phyloP scores from a whole-genome alignment of 2,113 vertebrate genomes.

The Crotophaga sulcirostris region DNA sequence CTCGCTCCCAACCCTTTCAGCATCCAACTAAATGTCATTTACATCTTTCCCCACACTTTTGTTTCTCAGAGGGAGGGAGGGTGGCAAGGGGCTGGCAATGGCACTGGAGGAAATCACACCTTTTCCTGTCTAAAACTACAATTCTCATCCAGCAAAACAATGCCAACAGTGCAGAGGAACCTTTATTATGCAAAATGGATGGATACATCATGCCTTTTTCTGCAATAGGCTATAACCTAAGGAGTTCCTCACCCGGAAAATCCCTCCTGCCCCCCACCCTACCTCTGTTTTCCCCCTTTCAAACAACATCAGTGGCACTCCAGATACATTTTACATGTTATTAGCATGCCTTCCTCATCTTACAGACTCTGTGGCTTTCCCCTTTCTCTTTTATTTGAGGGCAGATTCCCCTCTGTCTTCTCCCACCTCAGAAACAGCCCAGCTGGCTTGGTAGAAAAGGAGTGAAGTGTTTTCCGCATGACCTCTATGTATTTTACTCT shows the following conservation, averaged over 20 bases:
- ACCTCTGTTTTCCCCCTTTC: neutral
- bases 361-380: conserved; percentile 39
- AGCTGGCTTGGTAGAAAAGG: neutral
- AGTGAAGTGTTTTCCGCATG: conserved; percentile 62
- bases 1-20: neutral
- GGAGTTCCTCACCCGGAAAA: conserved; percentile 43
- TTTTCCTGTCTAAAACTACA: conserved; percentile 33
- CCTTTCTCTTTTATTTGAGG: neutral
- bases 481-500: conserved; percentile 73
- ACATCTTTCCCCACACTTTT: neutral
- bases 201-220: conserved; percentile 7
- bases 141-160: conserved; percentile 34
- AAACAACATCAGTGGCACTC: conserved; percentile 10
- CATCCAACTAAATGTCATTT: neutral
- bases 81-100: neutral
- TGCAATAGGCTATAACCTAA: conserved; percentile 26
- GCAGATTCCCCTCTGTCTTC: conserved; percentile 10
- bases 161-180: conserved; percentile 34
- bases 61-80: conserved; percentile 4
- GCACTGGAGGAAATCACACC: neutral
- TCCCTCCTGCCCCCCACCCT: neutral
- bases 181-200: conserved; percentile 68
- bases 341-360: conserved; percentile 13
- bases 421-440: conserved; percentile 7
- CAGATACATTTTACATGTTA: conserved; percentile 16